Evolutionary conservation across 2,888 invertebrate species (phyloP), one percentile per base, ranked within the genome.

Genomic region (Drosophila greeni): DNA sequence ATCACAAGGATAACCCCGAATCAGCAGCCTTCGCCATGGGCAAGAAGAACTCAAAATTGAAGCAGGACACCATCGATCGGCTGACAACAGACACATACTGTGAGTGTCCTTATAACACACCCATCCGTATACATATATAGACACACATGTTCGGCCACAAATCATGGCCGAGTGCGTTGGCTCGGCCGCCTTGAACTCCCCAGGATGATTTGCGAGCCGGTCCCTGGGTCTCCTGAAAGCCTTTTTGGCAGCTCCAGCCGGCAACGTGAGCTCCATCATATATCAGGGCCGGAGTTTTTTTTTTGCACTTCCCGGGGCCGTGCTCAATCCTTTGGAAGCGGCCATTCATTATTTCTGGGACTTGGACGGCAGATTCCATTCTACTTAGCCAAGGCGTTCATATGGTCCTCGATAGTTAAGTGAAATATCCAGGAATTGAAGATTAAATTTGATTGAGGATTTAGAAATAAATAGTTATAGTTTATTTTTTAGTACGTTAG

Each of bases 21-120:
- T n/a, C 59, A 23, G 43, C 59, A 23, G 36, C 47, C 64, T 33
- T 16, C 78, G 92, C 91, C 85, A 97, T 97, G 97, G 97, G 97
- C 87, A 97, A 97, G 92, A 96, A 96, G 90, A 97, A 96, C 88
- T 97, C 97, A 62, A 97, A 97, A 91, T 93, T 97, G 90, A 97
- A 96, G 92, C 95, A 95, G 89, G 97, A 97, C 89, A 96, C 97
- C 85, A 96, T 97, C 88, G 95, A 96, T 90, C 93, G 95, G 82
- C 92, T 97, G 80, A 97, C 96, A 77, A 95, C 93, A 75, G 96
- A 95, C 85, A 97, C 97, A 75, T 97, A 97, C 90, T 97, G 97
- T 97, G 90, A 96, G 96, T 93, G 88, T 60, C 36, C 2, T 14
- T 8, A 3, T 4, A 14, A 20, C 14, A 14, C 14, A 14, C 8